phyloP scores from a whole-genome alignment of 2,888 invertebrate genomes.

The Scrobipalpa costella region DNA sequence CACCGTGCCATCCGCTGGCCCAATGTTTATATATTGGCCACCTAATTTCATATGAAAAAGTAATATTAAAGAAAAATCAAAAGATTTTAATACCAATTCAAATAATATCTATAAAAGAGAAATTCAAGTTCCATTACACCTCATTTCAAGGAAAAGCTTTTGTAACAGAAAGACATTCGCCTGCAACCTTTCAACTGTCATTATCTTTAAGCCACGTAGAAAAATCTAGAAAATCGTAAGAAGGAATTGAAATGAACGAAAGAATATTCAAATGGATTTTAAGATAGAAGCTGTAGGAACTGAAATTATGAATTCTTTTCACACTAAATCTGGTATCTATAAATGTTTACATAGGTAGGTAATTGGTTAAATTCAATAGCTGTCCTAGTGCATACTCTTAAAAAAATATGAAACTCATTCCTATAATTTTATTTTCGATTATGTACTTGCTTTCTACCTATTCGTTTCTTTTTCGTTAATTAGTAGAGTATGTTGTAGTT shows the following conservation, averaged over 20 bases:
- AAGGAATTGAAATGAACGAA: slow-evolving; percentile 14
- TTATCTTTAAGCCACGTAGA: slow-evolving; percentile 50
- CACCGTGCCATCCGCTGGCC: too few species aligned
- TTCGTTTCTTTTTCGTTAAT: too few species aligned
- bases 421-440: too few species aligned
- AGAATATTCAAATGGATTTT: background rate
- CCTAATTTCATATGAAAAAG: too few species aligned
- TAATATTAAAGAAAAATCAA: background rate
- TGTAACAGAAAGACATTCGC: slow-evolving; percentile 52
- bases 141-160: slow-evolving; percentile 65
- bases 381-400: too few species aligned
- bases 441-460: too few species aligned
- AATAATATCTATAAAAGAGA: slow-evolving; percentile 48
- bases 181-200: slow-evolving; percentile 56
- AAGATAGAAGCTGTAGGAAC: background rate
- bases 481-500: too few species aligned
- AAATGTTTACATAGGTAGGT: too few species aligned
- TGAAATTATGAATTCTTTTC: background rate
- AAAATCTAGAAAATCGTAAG: slow-evolving; percentile 3
- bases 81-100: background rate
- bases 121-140: slow-evolving; percentile 63
- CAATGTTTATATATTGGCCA: too few species aligned
- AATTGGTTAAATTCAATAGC: too few species aligned
- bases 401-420: too few species aligned
- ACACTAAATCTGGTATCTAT: too few species aligned